Evolutionary conservation across 2,797 vertebrate genomes (phyloP), one percentile per base, ranked within the genome.

Genomic region (Lepus townsendii): DNA sequence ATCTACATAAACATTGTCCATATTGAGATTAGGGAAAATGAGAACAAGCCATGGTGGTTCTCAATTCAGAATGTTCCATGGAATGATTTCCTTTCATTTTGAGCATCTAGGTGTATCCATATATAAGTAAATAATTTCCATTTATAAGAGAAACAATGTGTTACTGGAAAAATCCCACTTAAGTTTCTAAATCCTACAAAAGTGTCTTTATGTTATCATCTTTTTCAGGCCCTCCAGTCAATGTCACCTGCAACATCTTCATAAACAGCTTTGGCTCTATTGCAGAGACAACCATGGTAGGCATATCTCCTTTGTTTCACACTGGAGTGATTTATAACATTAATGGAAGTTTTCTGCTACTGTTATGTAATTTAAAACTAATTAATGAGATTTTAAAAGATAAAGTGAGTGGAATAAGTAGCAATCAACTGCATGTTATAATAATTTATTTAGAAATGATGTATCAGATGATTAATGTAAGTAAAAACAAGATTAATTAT

Each of bases 181-280:
- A 4, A 65, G 8, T 50, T 54, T n/a, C 19, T 75, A 90, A 92
- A 76, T 5, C 42, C 42, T 47, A 47, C 42, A 47, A 47, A 47
- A 47, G 42, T 69, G 5, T 6, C 1, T 30, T 87, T 86, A 69
- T 90, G 7, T 42, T 93, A 94, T 94, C 27, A 71, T 97, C 66
- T 97, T 96, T 98, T 98, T 22, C 98, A 99, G 99, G 99, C 86
- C 99, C 99, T 97, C 98, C 99, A 54, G 99, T 99, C 95, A 99
- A 99, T 94, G 99, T 99, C 77, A 99, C 99, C 72, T 99, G 99
- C 97, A 99, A 99, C 98, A 99, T 99, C 97, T 99, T 99, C 98
- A 99, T 99, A 98, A 99, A 99, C 98, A 99, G 99, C 97, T 99
- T 99, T 95, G 99, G 99, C 84, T 99, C 99, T 95, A 99, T 99